Evolutionary conservation across 2,888 invertebrate species (phyloP), one percentile per base, ranked within the genome.

Genomic region (Callyntrura guangdongensis): DNA sequence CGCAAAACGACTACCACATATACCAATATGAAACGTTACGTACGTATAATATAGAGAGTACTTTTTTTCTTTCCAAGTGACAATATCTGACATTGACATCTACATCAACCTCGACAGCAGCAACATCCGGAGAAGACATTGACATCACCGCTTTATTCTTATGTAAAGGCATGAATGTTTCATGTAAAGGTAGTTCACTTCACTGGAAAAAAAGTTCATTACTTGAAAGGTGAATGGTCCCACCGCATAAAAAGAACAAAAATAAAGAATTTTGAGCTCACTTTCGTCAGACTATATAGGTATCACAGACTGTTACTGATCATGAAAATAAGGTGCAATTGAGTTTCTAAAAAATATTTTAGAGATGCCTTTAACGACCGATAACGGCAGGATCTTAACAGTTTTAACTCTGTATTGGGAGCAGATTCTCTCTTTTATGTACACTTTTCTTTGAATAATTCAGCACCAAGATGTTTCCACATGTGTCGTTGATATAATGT

Each of bases 61-160:
- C 6, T 6, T 6, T 36, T 36, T 6, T 6, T 36, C 36, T 36
- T 36, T 36, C 36, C 36, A 36, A 77, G 61, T 86, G 86, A 20
- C 59, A 85, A 85, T n/a, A n/a, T 85, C 56, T 85, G 85, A 86
- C 86, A 86, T 86, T 86, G 86, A 86, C 86, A 86, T 86, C 86
- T 77, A 72, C 77, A 77, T 86, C 86, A 86, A 61, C 9, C 64
- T 47, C 64, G 86, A 77, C 77, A 86, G 86, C 86, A 36, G 36
- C n/a, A 86, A 59, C 67, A 64, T 86, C 86, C 86, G 86, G 86
- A 77, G 77, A 5, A 74, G 74, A 74, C 74, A 74, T 11, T 74
- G 74, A 74, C 74, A 74, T 74, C 74, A 22, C 11, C 20, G 49
- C 4, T 74, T 74, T 14, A 74, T 5, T 5, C 5, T 25, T 20